A percentile compares a stretch with the other conserved stretches of the same genome.
phyloP scores from a whole-genome alignment of 2,113 vertebrate genomes.

The Trichomycterus rosablanca region DNA sequence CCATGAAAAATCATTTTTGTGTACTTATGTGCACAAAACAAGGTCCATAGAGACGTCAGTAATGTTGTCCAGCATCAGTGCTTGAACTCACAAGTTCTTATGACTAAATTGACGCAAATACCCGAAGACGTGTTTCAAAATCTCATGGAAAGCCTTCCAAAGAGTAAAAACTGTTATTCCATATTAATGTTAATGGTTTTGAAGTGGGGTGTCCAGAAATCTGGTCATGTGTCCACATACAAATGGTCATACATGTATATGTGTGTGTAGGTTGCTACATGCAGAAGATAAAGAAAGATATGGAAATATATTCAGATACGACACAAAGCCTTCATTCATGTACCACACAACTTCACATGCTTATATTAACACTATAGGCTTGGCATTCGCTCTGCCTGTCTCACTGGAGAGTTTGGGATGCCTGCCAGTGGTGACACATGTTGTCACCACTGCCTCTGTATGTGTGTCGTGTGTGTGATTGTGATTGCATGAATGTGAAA shows the following conservation, averaged over 20 bases:
- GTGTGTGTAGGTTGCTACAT: not conserved
- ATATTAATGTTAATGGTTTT: too few relatives aligned
- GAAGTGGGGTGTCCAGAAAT: too few relatives aligned
- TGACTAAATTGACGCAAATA: too few relatives aligned
- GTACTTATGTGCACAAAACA: too few relatives aligned
- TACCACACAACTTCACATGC: constrained; percentile 45
- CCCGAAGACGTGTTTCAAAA: too few relatives aligned
- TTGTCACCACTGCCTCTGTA: constrained; percentile 50
- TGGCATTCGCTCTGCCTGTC: constrained; percentile 43
- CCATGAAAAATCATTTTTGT: too few relatives aligned
- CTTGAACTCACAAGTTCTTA: too few relatives aligned
- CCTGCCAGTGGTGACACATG: constrained; percentile 63
- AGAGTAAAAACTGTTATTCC: too few relatives aligned
- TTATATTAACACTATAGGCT: constrained; percentile 48
- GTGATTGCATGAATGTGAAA: constrained; percentile 43
- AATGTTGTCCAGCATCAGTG: too few relatives aligned
- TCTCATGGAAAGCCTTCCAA: too few relatives aligned
- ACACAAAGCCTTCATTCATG: constrained; percentile 53
- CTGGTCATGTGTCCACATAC: not conserved
- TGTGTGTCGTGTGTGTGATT: constrained; percentile 38
- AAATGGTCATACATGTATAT: not conserved
- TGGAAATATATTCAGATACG: constrained; percentile 5
- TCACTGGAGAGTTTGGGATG: constrained; percentile 53
- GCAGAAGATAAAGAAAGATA: not conserved
- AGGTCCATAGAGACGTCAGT: too few relatives aligned